Percentiles rank a stretch among this genome's conserved stretches.
Conservation (phyloP, 1,140 invertebrate species). For the Coptotermes formosanus region DNA sequence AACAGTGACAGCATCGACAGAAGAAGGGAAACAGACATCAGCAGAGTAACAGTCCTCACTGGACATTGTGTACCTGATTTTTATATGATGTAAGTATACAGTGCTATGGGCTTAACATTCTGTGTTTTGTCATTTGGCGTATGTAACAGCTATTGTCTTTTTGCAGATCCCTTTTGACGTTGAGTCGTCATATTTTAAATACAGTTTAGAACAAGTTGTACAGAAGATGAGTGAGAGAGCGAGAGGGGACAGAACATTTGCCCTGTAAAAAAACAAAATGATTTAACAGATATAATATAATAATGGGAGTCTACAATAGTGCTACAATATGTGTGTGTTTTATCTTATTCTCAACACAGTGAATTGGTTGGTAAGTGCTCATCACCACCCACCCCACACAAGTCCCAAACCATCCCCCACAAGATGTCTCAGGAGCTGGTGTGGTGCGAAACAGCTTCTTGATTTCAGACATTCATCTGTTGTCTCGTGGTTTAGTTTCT, state of each 20-base stretch:
- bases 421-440: not conserved
- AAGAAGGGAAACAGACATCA: slow-evolving; percentile 21
- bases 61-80: slow-evolving; percentile 27
- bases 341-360: not conserved
- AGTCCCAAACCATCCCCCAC: too few species aligned
- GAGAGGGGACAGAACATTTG: slow-evolving; percentile 25
- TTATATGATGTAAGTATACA: slow-evolving; percentile 26
- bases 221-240: slow-evolving; percentile 27
- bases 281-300: slow-evolving; percentile 13
- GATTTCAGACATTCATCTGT: not conserved
- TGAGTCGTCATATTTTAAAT: slow-evolving; percentile 29
- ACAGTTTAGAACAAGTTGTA: slow-evolving; percentile 26
- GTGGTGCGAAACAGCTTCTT: not conserved
- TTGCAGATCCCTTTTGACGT: slow-evolving; percentile 22
- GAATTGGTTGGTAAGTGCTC: not conserved
- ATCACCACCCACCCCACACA: not conserved
- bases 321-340: slow-evolving; percentile 9
- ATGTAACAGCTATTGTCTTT: not conserved
- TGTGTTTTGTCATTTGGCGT: not conserved
- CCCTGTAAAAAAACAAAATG: slow-evolving; percentile 17
- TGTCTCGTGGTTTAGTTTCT: not conserved
- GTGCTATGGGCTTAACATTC: not conserved
- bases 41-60: slow-evolving; percentile 14
- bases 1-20: not conserved
- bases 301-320: slow-evolving; percentile 6